Evolutionary conservation across 1,140 invertebrate genomes (phyloP).

Genomic region (Drosophila lini): DNA sequence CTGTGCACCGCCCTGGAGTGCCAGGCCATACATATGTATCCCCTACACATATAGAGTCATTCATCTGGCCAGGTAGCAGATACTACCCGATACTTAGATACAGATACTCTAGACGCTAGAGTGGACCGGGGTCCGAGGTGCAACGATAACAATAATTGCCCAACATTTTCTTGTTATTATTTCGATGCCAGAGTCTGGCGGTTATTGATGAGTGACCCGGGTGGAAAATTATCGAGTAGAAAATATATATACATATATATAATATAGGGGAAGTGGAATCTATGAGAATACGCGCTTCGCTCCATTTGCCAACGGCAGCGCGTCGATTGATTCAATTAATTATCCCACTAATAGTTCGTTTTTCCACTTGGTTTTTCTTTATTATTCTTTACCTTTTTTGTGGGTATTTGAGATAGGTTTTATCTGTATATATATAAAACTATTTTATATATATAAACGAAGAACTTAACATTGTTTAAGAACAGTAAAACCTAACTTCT

Average conservation of each 20-base stretch:
- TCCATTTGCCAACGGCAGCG: conserved; percentile 53
- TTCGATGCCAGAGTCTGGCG: conserved; percentile 3
- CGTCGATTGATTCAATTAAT: conserved; percentile 78
- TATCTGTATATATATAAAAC: background rate
- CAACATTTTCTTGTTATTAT: conserved; percentile 42
- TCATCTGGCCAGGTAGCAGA: conserved; percentile 32
- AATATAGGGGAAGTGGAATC: background rate
- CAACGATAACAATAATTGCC: conserved; percentile 48
- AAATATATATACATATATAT: background rate
- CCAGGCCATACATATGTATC: background rate
- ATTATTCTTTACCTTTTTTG: background rate
- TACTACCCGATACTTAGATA: conserved; percentile 1
- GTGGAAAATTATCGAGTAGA: conserved; percentile 17
- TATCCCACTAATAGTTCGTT: conserved; percentile 63
- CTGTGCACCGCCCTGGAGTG: conserved; percentile 14
- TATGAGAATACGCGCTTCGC: conserved; percentile 27
- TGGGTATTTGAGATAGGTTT: background rate
- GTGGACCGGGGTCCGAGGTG: conserved; percentile 22
- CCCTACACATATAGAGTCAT: conserved; percentile 20
- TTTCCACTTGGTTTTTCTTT: conserved; percentile 9
- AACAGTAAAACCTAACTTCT: background rate
- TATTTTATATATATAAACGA: background rate
- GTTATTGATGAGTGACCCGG: conserved; percentile 26
- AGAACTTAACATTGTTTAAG: background rate
- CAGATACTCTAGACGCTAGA: background rate